A percentile compares a stretch with the other conserved stretches of the same genome.
phyloP scores from a whole-genome alignment of 2,797 vertebrate species.

The Sebastes nivosus region DNA sequence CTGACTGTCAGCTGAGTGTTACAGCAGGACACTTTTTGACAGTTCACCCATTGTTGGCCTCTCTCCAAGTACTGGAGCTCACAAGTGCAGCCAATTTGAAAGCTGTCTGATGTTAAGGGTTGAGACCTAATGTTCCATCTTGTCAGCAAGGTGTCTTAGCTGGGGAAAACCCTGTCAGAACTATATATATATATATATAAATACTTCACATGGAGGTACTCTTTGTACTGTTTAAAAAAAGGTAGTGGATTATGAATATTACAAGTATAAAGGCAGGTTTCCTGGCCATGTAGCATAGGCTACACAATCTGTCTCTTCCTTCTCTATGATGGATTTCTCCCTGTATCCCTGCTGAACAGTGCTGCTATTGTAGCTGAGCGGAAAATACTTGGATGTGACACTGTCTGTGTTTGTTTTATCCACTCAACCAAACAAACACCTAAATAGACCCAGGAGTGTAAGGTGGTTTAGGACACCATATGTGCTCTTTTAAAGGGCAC shows the following conservation, averaged over 20 bases:
- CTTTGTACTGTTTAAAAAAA: background rate
- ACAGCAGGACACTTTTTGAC: conserved; percentile 34
- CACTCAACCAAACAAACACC: background rate
- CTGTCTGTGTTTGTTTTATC: conserved; percentile 7
- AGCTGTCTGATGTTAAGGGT: conserved; percentile 36
- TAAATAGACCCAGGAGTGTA: conserved; percentile 12
- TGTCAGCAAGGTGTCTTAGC: conserved; percentile 41
- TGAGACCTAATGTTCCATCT: conserved; percentile 33
- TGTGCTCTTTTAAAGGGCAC: background rate
- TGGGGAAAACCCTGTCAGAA: conserved; percentile 19
- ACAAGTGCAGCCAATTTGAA: conserved; percentile 50
- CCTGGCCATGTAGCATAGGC: background rate
- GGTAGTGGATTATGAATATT: background rate
- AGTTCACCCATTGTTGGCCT: conserved; percentile 27
- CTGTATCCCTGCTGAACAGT: conserved; percentile 3
- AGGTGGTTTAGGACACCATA: background rate
- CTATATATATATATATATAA: background rate
- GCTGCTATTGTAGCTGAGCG: conserved; percentile 11
- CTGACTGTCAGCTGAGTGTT: conserved; percentile 33
- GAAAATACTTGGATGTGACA: background rate
- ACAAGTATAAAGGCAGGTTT: background rate
- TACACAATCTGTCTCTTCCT: background rate
- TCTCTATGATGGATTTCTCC: conserved; percentile 36
- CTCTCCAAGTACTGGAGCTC: conserved; percentile 26
- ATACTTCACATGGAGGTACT: background rate